Evolutionary conservation across 92 coral and sea anemone genomes (phyloP), one percentile per base, ranked within the genome.

Genomic region (Bergia puertoricense): DNA sequence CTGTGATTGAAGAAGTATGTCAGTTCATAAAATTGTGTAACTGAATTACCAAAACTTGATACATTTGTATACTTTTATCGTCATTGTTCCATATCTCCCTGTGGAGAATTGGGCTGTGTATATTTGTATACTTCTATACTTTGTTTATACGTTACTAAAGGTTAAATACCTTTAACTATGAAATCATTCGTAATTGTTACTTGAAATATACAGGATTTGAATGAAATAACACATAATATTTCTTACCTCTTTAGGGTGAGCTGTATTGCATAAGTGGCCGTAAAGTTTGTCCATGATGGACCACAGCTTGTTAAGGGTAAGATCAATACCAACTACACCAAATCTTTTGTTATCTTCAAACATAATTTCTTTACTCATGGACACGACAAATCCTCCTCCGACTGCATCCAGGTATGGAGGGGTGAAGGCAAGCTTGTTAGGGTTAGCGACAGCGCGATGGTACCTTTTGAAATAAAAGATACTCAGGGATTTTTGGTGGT

Each of bases 371-470:
- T 38, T 84, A 67, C 87, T 84, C 77, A 84, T 30, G 8, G 87
- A 84, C 14, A 84, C 87, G 16, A 84, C 87, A 46, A 84, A 84
- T 0, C 87, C 87, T 0, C 87, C 78, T 0, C 87, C 87, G 0
- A 84, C 66, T 0, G 78, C 40, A 13, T 84, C 87, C 74, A 46
- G 30, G 45, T 84, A 84, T 4, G 87, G 87, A 8, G 78, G 79
- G 14, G 87, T 84, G 78, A 84, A 84, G n/a, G 78, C 67, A 37
- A 84, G 15, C 4, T 39, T 84, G 1, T 18, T 16, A 14, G 78
- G 87, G 45, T 71, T 84, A 37, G 87, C 87, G 14, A 84, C 77
- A 23, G 87, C 87, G 15, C 87, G 59, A 73, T 82, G 86, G n/a
- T 82, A 82, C 86, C 86, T 82, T 43, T 22, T 16, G 69, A 62